A percentile compares a stretch with the other conserved stretches of the same genome.
Evolutionary conservation across 2,888 invertebrate genomes (phyloP).

Genomic region (Belgica antarctica): DNA sequence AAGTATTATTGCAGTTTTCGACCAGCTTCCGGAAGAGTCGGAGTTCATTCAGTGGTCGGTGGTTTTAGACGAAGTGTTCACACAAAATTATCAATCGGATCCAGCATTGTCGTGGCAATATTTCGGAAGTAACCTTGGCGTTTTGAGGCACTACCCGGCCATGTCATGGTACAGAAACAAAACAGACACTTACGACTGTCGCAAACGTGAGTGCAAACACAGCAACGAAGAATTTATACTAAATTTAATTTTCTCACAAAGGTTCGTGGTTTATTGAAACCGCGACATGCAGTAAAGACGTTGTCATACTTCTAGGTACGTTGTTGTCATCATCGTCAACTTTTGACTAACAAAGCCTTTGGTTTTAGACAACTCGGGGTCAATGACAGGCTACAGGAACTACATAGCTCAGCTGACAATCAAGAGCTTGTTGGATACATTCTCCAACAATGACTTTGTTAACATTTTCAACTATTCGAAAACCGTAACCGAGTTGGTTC

Average conservation of each 20-base stretch:
- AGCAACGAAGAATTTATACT: too few species aligned
- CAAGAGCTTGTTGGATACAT: constrained; percentile 82
- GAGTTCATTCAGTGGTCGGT: constrained; percentile 90
- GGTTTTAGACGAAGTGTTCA: constrained; percentile 76
- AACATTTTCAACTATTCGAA: constrained; percentile 84
- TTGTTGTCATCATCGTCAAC: too few species aligned
- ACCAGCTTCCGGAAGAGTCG: constrained; percentile 59
- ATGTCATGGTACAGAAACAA: constrained; percentile 52
- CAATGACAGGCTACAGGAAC: constrained; percentile 83
- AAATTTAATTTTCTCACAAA: too few species aligned
- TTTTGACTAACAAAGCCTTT: too few species aligned
- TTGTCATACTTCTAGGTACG: constrained; percentile 94
- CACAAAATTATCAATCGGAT: constrained; percentile 80
- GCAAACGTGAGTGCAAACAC: constrained; percentile 80
- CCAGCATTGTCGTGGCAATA: constrained; percentile 95
- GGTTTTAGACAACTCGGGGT: constrained; percentile 92
- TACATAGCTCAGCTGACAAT: constrained; percentile 83
- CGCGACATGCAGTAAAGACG: constrained; percentile 95
- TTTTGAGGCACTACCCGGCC: constrained; percentile 84
- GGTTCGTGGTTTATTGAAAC: constrained; percentile 99
- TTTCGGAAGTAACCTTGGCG: constrained; percentile 91
- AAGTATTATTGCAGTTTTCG: too few species aligned
- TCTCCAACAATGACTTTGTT: constrained; percentile 97
- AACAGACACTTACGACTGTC: constrained; percentile 85
- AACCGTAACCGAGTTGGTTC: constrained; percentile 65